phyloP scores from a whole-genome alignment of 2,113 vertebrate species.

The Scolopax mira region DNA sequence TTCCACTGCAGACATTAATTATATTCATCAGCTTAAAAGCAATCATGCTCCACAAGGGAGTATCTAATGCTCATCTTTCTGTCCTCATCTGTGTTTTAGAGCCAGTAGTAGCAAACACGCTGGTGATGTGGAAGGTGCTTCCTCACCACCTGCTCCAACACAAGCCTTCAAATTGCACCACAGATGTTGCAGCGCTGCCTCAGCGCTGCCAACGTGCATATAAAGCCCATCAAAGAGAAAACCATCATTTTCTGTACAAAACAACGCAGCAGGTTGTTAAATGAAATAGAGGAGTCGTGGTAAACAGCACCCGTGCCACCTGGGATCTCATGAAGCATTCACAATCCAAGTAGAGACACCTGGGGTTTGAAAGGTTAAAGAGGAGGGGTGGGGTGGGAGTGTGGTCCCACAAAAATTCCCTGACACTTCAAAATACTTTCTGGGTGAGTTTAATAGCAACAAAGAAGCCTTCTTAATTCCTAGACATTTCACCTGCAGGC shows the following conservation, averaged over 20 bases:
- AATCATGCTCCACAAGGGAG: rapidly evolving
- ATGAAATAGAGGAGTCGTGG: neutral
- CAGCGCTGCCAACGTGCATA: neutral
- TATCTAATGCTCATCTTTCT: neutral
- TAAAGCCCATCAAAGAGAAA: neutral
- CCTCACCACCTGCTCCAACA: neutral
- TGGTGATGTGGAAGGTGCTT: neutral
- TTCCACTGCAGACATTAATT: no score
- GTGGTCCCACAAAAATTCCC: neutral
- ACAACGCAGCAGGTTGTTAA: neutral
- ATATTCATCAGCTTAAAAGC: neutral
- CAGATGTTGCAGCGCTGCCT: rapidly evolving
- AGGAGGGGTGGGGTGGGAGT: neutral
- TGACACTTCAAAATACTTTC: neutral
- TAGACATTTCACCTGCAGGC: neutral
- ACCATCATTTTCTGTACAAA: neutral
- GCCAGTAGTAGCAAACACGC: neutral
- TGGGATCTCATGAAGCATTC: neutral
- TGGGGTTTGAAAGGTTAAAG: neutral
- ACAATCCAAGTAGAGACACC: neutral
- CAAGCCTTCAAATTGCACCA: rapidly evolving
- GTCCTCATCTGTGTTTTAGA: neutral
- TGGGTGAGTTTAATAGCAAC: neutral
- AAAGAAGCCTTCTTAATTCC: neutral
- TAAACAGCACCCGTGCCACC: neutral